Evolutionary conservation across 2,113 vertebrate species (phyloP), one percentile per base, ranked within the genome.

Genomic region (Tyto alba): DNA sequence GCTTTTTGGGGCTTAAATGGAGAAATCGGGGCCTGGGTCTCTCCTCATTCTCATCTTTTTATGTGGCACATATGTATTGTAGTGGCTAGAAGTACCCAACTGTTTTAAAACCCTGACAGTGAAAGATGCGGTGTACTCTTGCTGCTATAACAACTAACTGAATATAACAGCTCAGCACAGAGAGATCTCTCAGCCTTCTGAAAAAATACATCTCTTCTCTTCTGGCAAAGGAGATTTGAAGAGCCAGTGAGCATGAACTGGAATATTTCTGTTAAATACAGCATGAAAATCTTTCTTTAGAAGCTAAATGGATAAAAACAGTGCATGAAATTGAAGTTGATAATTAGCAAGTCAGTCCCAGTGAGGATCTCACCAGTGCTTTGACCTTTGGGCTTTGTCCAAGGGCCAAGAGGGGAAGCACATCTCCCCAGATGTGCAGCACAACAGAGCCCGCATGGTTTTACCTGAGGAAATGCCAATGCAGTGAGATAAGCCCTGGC

Each of bases 251-350:
- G 64, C 66, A 48, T 69, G 67, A 95, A 66, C 50, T n/a, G 69
- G 84, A 77, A 47, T 78, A 92, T 95, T 80, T 75, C 92, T 74
- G 48, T 76, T 89, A 95, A 95, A 85, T 85, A 40, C 52, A 90
- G 79, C 56, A 87, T 80, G 87, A 95, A 81, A 93, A 73, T 68
- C 59, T 94, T 88, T 90, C 79, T 92, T 95, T 92, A 79, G 94
- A 93, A 85, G 81, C 40, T 96, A 96, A 95, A 82, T 69, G 87
- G 88, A 80, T 88, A 88, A 95, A 97, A 96, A 83, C 68, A 60
- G 48, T 92, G 83, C 88, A 78, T 93, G 94, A 96, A 93, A 78
- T 78, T 91, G 92, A 85, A 93, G 71, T 73, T 85, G 84, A 41
- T 95, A 82, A 95, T 92, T 72, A 96, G 88, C 60, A 68, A 96